A percentile compares a stretch with the other conserved stretches of the same genome.
Conservation (phyloP, 1,140 invertebrate genomes). For the Eriocheir sinensis region DNA sequence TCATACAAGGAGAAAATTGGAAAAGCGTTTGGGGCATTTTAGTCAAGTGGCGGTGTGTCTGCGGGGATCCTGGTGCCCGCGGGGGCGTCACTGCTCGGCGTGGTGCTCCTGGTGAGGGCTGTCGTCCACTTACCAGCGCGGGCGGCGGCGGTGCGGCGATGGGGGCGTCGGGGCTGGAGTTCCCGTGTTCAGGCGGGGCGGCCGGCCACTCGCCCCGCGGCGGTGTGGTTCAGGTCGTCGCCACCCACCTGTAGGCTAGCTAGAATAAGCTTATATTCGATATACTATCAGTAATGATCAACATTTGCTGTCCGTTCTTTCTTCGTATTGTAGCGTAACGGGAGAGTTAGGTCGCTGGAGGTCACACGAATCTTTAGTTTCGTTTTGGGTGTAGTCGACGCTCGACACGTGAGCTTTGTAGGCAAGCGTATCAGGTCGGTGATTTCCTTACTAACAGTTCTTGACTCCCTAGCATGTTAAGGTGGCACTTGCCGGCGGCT, state of each 20-base stretch:
- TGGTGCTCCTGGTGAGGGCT: constrained; percentile 40
- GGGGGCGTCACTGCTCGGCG: constrained; percentile 34
- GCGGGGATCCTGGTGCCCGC: not conserved
- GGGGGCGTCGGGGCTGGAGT: constrained; percentile 38
- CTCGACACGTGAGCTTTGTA: not conserved
- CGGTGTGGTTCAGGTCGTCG: not conserved
- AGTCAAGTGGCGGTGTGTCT: not conserved
- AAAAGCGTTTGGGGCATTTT: constrained; percentile 4
- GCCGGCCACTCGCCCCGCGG: not conserved
- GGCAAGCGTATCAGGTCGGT: not conserved
- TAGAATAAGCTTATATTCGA: constrained; percentile 76
- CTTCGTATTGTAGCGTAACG: constrained; percentile 64
- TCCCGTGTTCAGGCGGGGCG: constrained; percentile 69
- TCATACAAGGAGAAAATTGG: not conserved
- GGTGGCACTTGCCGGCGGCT: not conserved
- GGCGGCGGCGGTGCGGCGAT: constrained; percentile 43
- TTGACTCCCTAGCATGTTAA: constrained; percentile 4
- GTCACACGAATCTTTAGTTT: not conserved
- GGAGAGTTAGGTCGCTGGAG: constrained; percentile 11
- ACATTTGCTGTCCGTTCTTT: constrained; percentile 70
- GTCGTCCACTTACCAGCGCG: not conserved
- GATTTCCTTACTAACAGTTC: not conserved
- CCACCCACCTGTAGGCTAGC: constrained; percentile 55
- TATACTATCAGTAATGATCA: constrained; percentile 68
- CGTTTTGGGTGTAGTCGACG: not conserved